Evolutionary conservation across 2,797 vertebrate species (phyloP), one percentile per base, ranked within the genome.

Genomic region (Nasua narica): DNA sequence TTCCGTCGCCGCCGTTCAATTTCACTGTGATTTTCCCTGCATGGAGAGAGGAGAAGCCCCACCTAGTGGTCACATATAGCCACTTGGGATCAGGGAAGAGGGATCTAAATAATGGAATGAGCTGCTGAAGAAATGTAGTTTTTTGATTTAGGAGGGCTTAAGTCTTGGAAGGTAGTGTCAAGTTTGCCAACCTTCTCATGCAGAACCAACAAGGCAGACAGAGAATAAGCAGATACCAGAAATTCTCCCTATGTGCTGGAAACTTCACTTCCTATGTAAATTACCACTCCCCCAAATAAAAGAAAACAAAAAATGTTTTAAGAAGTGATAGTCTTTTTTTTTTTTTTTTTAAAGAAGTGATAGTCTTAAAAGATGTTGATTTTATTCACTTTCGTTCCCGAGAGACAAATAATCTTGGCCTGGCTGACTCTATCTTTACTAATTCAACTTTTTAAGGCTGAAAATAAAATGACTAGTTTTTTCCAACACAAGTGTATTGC

Each of bases 1-100:
- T 99, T 99, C 78, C 99, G 98, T 43, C 99, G 98, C 72, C 99
- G 98, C 18, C 99, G 99, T 97, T 99, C 99, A 10, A 99, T 99
- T 98, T 99, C 99, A 77, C 99, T 99, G 98, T 99, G 99, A 97
- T 99, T 99, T 98, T 99, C 99, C 98, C 99, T 99, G 99, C 13
- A 91, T 35, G 84, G 62, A 85, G 65, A 96, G 85, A 86, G 98
- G 88, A 97, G 50, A 97, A 93, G 97, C 37, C 89, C 96, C 96
- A 88, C 58, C 95, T 88, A 93, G 60, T 83, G 87, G 79, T 97
- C 93, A 97, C 43, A 95, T 93, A 23, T 90, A 46, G 62, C 60
- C 77, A 87, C 90, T 13, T 87, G 81, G 46, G 48, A 78, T 16
- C 76, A 37, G 7, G 14, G 56, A 93, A 14, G 60, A 96, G 7